Conservation (phyloP, 2,113 vertebrate species). For the Scartelaos histophorus region DNA sequence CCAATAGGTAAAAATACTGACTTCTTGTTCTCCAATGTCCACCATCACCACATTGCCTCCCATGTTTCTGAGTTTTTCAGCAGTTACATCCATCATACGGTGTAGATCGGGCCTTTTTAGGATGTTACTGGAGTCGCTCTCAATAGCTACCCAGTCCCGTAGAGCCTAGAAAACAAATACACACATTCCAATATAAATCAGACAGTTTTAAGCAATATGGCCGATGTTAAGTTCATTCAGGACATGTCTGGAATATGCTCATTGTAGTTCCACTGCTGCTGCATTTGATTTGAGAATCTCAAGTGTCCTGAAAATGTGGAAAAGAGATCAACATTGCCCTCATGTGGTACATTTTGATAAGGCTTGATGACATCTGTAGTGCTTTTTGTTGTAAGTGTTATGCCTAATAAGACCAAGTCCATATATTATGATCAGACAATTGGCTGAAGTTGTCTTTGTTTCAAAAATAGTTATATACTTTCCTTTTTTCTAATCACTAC, state of each 20-base stretch:
- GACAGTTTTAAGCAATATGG: not conserved
- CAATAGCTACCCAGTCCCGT: conserved; percentile 85
- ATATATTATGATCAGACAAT: not conserved
- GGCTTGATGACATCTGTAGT: not conserved
- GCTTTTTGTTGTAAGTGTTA: not conserved
- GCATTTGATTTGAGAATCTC: not conserved
- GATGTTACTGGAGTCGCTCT: conserved; percentile 86
- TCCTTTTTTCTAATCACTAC: too few species aligned
- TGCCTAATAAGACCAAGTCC: too few species aligned
- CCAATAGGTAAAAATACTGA: conserved; percentile 46
- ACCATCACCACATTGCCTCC: conserved; percentile 78
- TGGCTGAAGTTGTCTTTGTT: not conserved
- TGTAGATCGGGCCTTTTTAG: conserved; percentile 75
- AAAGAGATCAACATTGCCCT: conserved; percentile 1
- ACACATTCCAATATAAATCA: not conserved
- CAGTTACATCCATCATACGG: conserved; percentile 80
- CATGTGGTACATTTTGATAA: not conserved
- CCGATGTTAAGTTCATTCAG: not conserved
- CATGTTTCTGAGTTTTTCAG: conserved; percentile 76
- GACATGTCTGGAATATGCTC: not conserved
- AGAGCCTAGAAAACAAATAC: conserved; percentile 72
- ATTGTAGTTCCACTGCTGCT: not conserved
- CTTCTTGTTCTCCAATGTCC: conserved; percentile 81
- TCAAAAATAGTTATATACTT: too few species aligned
- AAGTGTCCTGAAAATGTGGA: not conserved